Evolutionary conservation across 1,140 invertebrate genomes (phyloP), one percentile per base, ranked within the genome.

Genomic region (Brachionus paranguensis): DNA sequence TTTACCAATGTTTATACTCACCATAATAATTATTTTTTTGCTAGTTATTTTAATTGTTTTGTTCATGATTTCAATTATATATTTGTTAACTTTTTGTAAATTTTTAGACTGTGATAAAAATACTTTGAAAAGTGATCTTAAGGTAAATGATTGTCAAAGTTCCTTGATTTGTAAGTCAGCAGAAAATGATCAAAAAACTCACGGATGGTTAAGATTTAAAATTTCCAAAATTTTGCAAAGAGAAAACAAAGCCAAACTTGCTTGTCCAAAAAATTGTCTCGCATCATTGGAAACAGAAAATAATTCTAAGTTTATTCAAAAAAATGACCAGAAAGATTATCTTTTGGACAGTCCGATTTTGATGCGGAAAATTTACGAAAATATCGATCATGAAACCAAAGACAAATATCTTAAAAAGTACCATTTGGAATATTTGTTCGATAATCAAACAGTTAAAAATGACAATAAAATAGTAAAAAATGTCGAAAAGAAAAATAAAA

Each of bases 331-430:
- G 27, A 50, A 47, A 7, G 72, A 76, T 76, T 76, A 76, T 76
- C 41, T 81, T 3, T 33, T 81, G 20, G 78, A 81, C 37, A 81
- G 78, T 47, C 78, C 78, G 14, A 81, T 81, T 64, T 45, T 81
- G 17, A 33, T 68, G 24, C 55, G 78, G 0, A 81, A 81, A 64
- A 60, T 81, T 14, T 68, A 14, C 27, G 78, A 81, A 37, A 45
- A 20, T 47, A 14, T 45, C n/a, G 53, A 81, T 65, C 12, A 14
- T 11, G 17, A 81, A 24, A 45, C 50, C 8, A 41, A 60, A 37
- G 53, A 81, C 10, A 81, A 81, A 27, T 81, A 64, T 47, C 37
- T 81, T 17, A 37, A 68, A 81, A 81, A 81, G 27, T 81, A 81
- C n/a, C 20, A 81, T 41, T 64, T 81, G 10, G 78, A 81, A 37